Percentiles rank a stretch among this genome's conserved stretches.
Evolutionary conservation across 2,113 vertebrate genomes (phyloP).

Genomic region (Danionella cerebrum): DNA sequence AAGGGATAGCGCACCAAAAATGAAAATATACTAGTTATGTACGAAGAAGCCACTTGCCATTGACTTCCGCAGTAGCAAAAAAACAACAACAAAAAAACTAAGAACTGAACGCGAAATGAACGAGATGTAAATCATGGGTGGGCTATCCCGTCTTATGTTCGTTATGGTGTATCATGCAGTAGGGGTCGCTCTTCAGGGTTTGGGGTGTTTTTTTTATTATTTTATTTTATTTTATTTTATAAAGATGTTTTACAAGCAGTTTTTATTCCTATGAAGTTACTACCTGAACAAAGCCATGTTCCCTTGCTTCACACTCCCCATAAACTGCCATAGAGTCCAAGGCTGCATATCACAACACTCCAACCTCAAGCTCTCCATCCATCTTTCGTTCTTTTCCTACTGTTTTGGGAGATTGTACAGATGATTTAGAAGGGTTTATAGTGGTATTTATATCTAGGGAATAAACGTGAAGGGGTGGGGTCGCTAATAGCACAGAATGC

Average conservation of each 20-base stretch:
- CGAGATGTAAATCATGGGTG: too few relatives aligned
- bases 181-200: background rate
- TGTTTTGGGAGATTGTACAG: constrained; percentile 29
- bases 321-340: constrained; percentile 16
- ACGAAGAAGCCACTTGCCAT: too few relatives aligned
- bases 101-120: too few relatives aligned
- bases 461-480: constrained; percentile 3
- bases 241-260: constrained; percentile 23
- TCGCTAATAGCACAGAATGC: constrained; percentile 38
- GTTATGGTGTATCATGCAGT: background rate
- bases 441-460: constrained; percentile 15
- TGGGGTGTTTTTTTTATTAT: background rate
- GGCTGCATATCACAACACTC: constrained; percentile 16
- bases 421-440: constrained; percentile 21
- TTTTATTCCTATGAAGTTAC: constrained; percentile 19
- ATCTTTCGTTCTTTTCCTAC: background rate
- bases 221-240: too few relatives aligned
- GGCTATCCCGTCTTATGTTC: too few relatives aligned
- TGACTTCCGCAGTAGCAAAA: too few relatives aligned
- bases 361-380: constrained; percentile 33
- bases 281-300: constrained; percentile 33
- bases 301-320: constrained; percentile 21
- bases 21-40: too few relatives aligned
- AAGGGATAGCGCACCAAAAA: too few relatives aligned
- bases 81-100: too few relatives aligned